Percentiles rank a stretch among this genome's conserved stretches.
Evolutionary conservation across 2,113 vertebrate genomes (phyloP).

Genomic region (Gasterosteus nipponicus): DNA sequence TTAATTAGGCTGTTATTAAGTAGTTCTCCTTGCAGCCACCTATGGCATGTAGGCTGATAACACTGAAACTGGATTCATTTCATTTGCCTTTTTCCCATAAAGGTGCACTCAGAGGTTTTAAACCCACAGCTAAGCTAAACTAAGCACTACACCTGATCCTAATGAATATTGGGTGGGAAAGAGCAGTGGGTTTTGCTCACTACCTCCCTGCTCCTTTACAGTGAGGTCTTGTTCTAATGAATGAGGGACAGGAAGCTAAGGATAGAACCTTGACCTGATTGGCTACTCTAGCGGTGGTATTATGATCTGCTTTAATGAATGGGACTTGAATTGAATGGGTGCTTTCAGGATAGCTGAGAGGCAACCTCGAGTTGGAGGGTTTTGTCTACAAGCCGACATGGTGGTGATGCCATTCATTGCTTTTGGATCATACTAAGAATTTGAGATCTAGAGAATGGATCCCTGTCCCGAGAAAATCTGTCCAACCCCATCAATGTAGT

Average conservation of each 20-base stretch:
- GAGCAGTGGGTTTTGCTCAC: conserved; percentile 23
- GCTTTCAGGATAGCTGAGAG: conserved; percentile 49
- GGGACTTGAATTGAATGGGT: conserved; percentile 46
- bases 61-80: conserved; percentile 56
- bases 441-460: conserved; percentile 14
- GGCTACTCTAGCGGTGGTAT: conserved; percentile 31
- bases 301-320: conserved; percentile 63
- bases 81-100: conserved; percentile 32
- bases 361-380: conserved; percentile 37
- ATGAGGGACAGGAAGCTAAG: conserved; percentile 12
- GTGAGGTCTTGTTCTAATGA: conserved; percentile 38
- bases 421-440: conserved; percentile 41
- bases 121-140: conserved; percentile 1
- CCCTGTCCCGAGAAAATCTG: not conserved
- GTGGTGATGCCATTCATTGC: conserved; percentile 4
- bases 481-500: not conserved
- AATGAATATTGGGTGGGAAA: conserved; percentile 47
- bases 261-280: conserved; percentile 28
- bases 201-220: conserved; percentile 9
- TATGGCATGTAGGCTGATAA: conserved; percentile 70
- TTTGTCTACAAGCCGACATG: conserved; percentile 17
- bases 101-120: conserved; percentile 34
- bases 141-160: not conserved
- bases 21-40: conserved; percentile 64
- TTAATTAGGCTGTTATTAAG: conserved; percentile 81